Percentiles rank a stretch among this genome's conserved stretches.
phyloP scores from a whole-genome alignment of 2,888 invertebrate genomes.

The Leptinotarsa peninsularis region DNA sequence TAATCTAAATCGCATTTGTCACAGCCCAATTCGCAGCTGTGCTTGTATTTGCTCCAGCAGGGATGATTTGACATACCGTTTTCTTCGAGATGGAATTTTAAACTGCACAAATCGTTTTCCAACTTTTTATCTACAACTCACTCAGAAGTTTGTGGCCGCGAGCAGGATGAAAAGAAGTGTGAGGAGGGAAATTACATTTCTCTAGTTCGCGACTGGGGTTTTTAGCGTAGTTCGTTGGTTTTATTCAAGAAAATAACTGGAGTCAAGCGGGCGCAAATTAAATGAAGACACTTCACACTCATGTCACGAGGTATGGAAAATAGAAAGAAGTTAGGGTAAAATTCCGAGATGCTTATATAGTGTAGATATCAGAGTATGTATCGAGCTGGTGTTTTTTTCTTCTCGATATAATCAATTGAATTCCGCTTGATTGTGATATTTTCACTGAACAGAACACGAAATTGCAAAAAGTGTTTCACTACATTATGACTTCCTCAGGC shows the following conservation, averaged over 20 bases:
- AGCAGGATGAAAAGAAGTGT: neutral
- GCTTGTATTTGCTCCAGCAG: neutral
- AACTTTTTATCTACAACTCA: neutral
- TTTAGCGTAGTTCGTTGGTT: neutral
- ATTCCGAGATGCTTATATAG: too few relatives aligned
- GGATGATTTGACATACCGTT: neutral
- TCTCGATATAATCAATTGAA: too few relatives aligned
- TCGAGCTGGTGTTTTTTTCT: too few relatives aligned
- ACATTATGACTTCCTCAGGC: too few relatives aligned
- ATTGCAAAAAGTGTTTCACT: too few relatives aligned
- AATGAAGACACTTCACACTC: too few relatives aligned
- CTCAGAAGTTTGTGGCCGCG: neutral
- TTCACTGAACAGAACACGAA: too few relatives aligned
- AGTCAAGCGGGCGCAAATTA: neutral
- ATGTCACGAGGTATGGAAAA: too few relatives aligned
- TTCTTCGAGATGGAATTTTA: neutral
- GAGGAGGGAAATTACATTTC: neutral
- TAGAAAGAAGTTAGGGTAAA: too few relatives aligned
- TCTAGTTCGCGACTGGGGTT: too few relatives aligned
- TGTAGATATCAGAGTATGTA: too few relatives aligned
- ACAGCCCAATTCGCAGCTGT: neutral
- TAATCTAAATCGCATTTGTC: conserved; percentile 13
- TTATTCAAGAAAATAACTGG: neutral
- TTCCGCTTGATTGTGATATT: too few relatives aligned
- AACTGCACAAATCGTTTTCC: neutral